Percentiles rank a stretch among this genome's conserved stretches.
Conservation (phyloP, 2,113 vertebrate species). For the Dunckerocampus dactyliophorus region DNA sequence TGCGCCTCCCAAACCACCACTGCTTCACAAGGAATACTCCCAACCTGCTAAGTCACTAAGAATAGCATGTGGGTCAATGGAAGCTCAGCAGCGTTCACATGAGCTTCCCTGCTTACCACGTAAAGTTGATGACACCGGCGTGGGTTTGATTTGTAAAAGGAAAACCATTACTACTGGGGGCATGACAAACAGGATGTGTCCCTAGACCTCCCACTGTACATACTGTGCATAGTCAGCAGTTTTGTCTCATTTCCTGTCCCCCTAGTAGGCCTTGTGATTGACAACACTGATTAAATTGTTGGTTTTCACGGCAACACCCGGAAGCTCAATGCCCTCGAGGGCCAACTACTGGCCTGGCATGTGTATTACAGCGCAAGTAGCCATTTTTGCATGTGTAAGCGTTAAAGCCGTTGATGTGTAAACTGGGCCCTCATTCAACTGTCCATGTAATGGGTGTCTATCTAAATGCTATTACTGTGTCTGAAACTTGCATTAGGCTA, state of each 20-base stretch:
- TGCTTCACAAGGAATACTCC: slow-evolving; percentile 29
- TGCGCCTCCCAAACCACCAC: neutral
- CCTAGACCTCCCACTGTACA: too few relatives aligned
- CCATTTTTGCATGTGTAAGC: neutral
- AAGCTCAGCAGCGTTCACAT: slow-evolving; percentile 52
- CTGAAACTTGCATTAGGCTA: too few relatives aligned
- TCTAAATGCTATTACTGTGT: too few relatives aligned
- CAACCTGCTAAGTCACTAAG: slow-evolving; percentile 46
- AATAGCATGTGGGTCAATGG: slow-evolving; percentile 72
- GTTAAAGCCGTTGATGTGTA: too few relatives aligned
- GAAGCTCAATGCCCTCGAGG: too few relatives aligned
- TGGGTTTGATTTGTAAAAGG: neutral
- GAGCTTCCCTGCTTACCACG: slow-evolving; percentile 59
- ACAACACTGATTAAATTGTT: neutral
- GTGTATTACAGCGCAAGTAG: too few relatives aligned
- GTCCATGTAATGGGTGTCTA: too few relatives aligned
- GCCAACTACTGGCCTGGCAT: too few relatives aligned
- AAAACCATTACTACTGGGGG: too few relatives aligned
- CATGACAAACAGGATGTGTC: neutral
- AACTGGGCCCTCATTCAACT: too few relatives aligned
- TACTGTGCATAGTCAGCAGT: too few relatives aligned
- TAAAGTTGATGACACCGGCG: slow-evolving; percentile 5
- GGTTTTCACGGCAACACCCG: neutral
- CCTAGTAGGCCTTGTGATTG: neutral
- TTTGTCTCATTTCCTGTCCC: neutral